Evolutionary conservation across 2,797 vertebrate genomes (phyloP).

Genomic region (Ambastaia sidthimunki): DNA sequence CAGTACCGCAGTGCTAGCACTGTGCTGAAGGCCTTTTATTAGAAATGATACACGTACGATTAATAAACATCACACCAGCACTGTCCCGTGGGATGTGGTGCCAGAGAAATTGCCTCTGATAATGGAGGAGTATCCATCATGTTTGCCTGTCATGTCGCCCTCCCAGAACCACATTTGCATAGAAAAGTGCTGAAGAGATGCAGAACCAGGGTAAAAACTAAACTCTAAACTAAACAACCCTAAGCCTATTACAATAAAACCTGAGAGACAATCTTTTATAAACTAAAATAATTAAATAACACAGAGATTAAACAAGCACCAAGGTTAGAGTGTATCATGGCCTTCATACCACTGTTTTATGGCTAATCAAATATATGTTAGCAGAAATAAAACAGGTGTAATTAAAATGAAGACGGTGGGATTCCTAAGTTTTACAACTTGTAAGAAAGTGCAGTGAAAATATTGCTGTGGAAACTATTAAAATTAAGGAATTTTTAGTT

Average conservation of each 20-base stretch:
- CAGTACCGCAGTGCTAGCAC: slow-evolving; percentile 57
- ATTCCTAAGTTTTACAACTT: neutral
- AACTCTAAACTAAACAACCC: slow-evolving; percentile 9
- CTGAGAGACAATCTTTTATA: neutral
- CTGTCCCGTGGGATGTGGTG: slow-evolving; percentile 62
- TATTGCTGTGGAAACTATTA: neutral
- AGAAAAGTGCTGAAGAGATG: slow-evolving; percentile 28
- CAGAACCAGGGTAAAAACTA: slow-evolving; percentile 57
- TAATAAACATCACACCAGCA: slow-evolving; percentile 67
- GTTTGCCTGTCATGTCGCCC: slow-evolving; percentile 61
- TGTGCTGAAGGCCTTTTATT: slow-evolving; percentile 64
- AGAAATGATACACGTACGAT: slow-evolving; percentile 71
- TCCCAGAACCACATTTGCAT: slow-evolving; percentile 36
- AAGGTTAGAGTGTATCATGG: neutral
- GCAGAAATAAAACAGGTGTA: neutral
- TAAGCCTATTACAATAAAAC: neutral
- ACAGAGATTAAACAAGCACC: neutral
- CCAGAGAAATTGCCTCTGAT: slow-evolving; percentile 65
- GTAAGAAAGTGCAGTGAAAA: neutral
- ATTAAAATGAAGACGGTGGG: neutral
- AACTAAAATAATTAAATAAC: neutral
- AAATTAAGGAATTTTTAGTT: neutral
- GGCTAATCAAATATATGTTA: neutral
- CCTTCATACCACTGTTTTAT: neutral
- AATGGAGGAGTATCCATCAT: slow-evolving; percentile 74